These are phyloP conservation scores for Campoletis sonorensis DNA, from an alignment of 1,140 invertebrate genomes.

Conservation along the genomic window DNA sequence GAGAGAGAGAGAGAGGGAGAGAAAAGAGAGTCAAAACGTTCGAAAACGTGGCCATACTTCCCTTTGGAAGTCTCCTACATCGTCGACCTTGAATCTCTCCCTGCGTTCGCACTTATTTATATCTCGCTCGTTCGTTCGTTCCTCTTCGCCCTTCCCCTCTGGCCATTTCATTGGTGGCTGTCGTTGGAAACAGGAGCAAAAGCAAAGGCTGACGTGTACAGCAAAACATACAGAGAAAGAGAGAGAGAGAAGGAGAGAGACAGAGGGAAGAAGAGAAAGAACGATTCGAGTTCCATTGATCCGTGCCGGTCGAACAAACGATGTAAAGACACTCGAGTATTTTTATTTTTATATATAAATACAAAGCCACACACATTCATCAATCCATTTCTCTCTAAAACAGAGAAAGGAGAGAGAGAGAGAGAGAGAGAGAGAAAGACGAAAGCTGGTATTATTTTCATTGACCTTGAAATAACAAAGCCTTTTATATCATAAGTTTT, in stretches of 20 bases:
- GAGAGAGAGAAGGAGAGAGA: constrained; percentile 15
- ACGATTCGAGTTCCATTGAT: constrained; percentile 30
- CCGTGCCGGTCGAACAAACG: constrained; percentile 7
- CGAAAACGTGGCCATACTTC: neutral
- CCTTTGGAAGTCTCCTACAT: constrained; percentile 37
- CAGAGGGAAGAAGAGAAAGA: constrained; percentile 26
- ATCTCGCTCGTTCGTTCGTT: constrained; percentile 23
- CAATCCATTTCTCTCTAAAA: no score
- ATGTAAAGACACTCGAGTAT: neutral
- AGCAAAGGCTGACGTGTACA: constrained; percentile 26
- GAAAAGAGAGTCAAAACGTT: neutral
- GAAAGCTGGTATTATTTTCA: no score
- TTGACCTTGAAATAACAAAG: no score
- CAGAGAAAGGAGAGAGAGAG: no score
- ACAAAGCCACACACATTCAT: no score
- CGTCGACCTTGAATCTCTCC: constrained; percentile 39
- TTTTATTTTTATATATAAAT: no score
- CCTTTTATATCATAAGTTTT: no score
- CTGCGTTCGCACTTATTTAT: constrained; percentile 37
- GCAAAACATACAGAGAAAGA: constrained; percentile 7
- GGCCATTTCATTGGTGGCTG: neutral
- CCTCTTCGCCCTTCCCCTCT: neutral
- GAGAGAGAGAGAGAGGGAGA: neutral
- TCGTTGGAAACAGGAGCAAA: neutral
- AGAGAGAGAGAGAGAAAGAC: no score